A percentile compares a stretch with the other conserved stretches of the same genome.
Conservation (phyloP, 2,888 invertebrate genomes). For the Agrilus mali region DNA sequence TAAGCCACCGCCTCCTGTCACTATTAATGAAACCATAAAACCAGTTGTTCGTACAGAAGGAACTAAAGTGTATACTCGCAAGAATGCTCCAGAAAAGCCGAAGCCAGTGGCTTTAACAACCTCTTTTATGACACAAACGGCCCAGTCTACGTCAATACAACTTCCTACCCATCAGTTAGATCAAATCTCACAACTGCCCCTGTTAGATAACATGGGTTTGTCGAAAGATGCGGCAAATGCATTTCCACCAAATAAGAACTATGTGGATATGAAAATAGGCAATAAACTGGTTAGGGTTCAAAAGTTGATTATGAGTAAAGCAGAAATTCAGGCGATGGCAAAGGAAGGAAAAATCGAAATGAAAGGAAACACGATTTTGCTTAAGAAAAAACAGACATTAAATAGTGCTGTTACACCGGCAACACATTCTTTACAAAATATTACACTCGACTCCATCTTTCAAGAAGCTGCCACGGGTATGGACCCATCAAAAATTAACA, state of each 20-base stretch:
- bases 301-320: constrained; percentile 53
- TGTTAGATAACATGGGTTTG: constrained; percentile 21
- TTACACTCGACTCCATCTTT: no score
- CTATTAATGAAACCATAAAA: constrained; percentile 23
- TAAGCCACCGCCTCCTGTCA: neutral
- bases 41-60: constrained; percentile 32
- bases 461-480: no score
- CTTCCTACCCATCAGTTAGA: constrained; percentile 14
- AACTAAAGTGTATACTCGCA: constrained; percentile 27
- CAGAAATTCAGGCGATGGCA: constrained; percentile 52
- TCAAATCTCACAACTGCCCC: constrained; percentile 13
- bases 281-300: constrained; percentile 51
- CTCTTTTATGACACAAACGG: constrained; percentile 1
- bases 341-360: constrained; percentile 52
- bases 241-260: constrained; percentile 22
- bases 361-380: constrained; percentile 33
- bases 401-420: no score
- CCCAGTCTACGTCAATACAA: constrained; percentile 9
- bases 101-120: constrained; percentile 4
- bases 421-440: no score
- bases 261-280: constrained; percentile 34
- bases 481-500: no score
- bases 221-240: constrained; percentile 21
- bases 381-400: constrained; percentile 14
- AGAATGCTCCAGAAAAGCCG: constrained; percentile 13